These are phyloP conservation scores for Thamnophis sirtalis DNA, from an alignment of 2,113 vertebrate species.

Conservation along the genomic window DNA sequence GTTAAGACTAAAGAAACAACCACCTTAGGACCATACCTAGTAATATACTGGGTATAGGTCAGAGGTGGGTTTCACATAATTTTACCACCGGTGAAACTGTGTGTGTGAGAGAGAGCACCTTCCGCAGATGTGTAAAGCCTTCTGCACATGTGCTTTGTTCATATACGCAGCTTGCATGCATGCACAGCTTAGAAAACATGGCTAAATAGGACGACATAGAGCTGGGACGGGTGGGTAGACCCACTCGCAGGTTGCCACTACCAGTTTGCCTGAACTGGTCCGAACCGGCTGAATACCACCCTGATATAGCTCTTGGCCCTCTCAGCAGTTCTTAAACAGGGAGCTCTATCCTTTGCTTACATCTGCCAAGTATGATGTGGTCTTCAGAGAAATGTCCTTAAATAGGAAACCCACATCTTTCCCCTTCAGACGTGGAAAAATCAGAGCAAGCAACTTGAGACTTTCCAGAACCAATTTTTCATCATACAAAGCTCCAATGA, in stretches of 20 bases:
- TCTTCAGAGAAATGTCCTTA: conserved; percentile 10
- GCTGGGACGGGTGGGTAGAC: too few relatives aligned
- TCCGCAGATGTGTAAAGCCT: too few relatives aligned
- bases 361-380: neutral
- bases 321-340: neutral
- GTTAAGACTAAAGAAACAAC: neutral
- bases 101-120: too few relatives aligned
- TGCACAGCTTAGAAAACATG: too few relatives aligned
- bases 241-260: too few relatives aligned
- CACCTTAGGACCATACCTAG: neutral
- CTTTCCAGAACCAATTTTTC: neutral
- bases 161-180: too few relatives aligned
- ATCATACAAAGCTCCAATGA: conserved; percentile 8
- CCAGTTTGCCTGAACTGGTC: too few relatives aligned
- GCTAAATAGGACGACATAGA: too few relatives aligned
- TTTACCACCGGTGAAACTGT: too few relatives aligned
- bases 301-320: neutral
- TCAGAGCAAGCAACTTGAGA: neutral
- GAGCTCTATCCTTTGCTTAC: neutral
- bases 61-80: too few relatives aligned
- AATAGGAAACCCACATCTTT: conserved; percentile 5
- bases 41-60: neutral
- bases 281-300: too few relatives aligned
- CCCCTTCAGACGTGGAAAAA: neutral
- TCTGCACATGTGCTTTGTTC: too few relatives aligned